Base-by-base conservation (phyloP, 2,888 invertebrate genomes). In the Drosophila neotestacea region DNA sequence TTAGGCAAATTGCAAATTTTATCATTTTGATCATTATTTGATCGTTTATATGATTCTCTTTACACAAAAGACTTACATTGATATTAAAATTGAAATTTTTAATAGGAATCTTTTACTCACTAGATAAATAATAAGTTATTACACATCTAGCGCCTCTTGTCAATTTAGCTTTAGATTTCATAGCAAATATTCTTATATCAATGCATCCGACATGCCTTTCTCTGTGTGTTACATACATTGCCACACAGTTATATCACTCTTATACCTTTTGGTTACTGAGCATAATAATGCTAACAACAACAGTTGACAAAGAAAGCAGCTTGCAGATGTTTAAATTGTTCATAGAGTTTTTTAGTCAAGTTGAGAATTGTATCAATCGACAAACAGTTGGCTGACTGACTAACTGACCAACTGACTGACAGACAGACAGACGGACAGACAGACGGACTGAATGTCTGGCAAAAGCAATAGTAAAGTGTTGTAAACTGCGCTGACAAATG, bases 401-500 rank as follows among this genome's bases (percentile, higher is more conserved):
- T 62, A 34, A 62, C 52, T n/a, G 50, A 42, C 36, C 42, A 22
- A 32, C 41, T 30, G 41, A 60, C 39, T 28, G 36, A 16, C 32
- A 11, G 30, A 34, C 50, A 52, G 64, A 16, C 42, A 2, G 10
- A 16, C 42, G 1, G 10, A 16, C 32, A 11, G 30, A 38, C 50
- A 52, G 64, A 16, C 42, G 2, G 10, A 28, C 27, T 30, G 41
- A 4, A n/a, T 30, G 39, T 34, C 70, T 48, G 11, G 22, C 36
- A 41, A 63, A 36, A 69, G 65, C 60, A 61, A 64, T 61, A 59
- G 64, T 68, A 61, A 55, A 61, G 34, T 66, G 72, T 47, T 75
- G 67, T 72, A 60, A 68, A 68, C 55, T 55, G 68, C 16, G 68
- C 73, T 77, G 68, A 73, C 73, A 75, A 75, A 75, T 77, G 66